Conservation (phyloP, 1,140 invertebrate species). For the Calephelis virginiensis region DNA sequence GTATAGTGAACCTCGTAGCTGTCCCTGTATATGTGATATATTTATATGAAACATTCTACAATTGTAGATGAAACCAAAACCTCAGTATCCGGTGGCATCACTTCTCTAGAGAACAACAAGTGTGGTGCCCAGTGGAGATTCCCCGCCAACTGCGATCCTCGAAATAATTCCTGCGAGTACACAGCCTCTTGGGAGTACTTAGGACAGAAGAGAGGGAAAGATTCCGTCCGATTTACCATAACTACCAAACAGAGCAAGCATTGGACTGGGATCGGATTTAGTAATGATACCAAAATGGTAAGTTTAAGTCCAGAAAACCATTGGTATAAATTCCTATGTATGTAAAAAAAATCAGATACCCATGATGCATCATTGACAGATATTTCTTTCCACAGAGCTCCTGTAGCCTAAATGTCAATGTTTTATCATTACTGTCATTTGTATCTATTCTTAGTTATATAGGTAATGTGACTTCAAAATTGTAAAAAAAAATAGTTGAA, state of each 20-base stretch:
- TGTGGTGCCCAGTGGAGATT: slow-evolving; percentile 89
- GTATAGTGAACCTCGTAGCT: no score
- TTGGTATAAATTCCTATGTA: no score
- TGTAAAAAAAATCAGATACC: no score
- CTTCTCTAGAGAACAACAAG: slow-evolving; percentile 63
- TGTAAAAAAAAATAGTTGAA: no score
- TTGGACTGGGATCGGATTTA: slow-evolving; percentile 97
- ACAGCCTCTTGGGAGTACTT: slow-evolving; percentile 91
- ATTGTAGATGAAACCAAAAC: slow-evolving; percentile 71
- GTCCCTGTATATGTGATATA: background rate
- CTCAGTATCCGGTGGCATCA: slow-evolving; percentile 49
- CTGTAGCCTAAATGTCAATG: no score
- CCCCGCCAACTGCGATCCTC: slow-evolving; percentile 84
- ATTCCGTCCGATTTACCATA: slow-evolving; percentile 93
- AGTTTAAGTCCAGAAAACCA: slow-evolving; percentile 27
- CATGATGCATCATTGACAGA: no score
- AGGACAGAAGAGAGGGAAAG: slow-evolving; percentile 81
- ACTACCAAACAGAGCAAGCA: slow-evolving; percentile 87
- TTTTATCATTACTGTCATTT: no score
- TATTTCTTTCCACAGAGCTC: no score
- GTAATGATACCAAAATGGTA: slow-evolving; percentile 91
- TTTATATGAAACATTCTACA: background rate
- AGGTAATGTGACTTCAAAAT: no score
- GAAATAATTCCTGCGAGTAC: slow-evolving; percentile 89
- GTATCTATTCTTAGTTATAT: no score